These are phyloP conservation scores for Sebastes reedi DNA, from an alignment of 2,797 vertebrate species.

Conservation along the genomic window DNA sequence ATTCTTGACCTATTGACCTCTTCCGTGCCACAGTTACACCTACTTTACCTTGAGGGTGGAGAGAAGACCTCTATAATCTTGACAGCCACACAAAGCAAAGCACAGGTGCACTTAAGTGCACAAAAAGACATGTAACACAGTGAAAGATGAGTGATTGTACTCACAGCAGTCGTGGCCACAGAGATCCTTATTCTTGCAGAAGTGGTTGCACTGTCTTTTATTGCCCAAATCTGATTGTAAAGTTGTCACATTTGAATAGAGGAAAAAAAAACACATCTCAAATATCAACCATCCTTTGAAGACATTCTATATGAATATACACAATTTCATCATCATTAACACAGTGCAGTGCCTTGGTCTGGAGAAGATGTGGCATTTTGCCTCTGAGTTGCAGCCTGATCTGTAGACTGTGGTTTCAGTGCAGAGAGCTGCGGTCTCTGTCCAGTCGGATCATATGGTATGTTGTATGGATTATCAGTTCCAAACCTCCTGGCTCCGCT, in stretches of 20 bases:
- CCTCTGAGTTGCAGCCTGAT: conserved; percentile 32
- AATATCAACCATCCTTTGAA: not conserved
- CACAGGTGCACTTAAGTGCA: not conserved
- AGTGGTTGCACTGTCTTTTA: conserved; percentile 92
- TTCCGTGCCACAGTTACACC: conserved; percentile 84
- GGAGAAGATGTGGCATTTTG: conserved; percentile 7
- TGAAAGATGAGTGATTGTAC: conserved; percentile 59
- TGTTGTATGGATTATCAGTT: conserved; percentile 57
- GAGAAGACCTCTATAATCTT: not conserved
- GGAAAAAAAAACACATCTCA: not conserved
- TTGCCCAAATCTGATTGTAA: conserved; percentile 40
- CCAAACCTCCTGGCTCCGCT: conserved; percentile 73
- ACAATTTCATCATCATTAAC: not conserved
- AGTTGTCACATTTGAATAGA: not conserved
- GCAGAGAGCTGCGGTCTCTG: conserved; percentile 14
- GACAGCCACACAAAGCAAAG: not conserved
- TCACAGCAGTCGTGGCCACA: conserved; percentile 98
- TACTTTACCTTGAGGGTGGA: conserved; percentile 87
- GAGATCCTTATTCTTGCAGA: conserved; percentile 93
- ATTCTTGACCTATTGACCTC: conserved; percentile 75
- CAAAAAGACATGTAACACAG: not conserved
- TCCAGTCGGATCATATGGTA: not conserved
- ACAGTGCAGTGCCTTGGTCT: conserved; percentile 40
- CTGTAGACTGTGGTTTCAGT: conserved; percentile 25
- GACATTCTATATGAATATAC: not conserved